Evolutionary conservation across 2,797 vertebrate species (phyloP).

Genomic region (Bovichtus diacanthus): DNA sequence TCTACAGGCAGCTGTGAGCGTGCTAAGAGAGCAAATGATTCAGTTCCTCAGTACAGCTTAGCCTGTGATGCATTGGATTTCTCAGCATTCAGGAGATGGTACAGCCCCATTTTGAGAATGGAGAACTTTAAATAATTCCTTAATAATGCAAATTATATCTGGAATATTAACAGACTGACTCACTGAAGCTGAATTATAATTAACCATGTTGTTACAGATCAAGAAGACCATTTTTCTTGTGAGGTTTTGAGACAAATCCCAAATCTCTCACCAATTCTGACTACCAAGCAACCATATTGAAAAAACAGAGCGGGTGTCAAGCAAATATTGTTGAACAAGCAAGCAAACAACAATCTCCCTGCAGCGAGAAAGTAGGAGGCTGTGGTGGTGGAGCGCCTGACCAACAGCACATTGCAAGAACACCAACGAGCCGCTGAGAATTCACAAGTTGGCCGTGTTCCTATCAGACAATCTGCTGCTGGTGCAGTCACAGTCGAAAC

Average conservation of each 20-base stretch:
- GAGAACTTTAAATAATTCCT: conserved; percentile 43
- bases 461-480: conserved; percentile 62
- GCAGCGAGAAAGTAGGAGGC: conserved; percentile 41
- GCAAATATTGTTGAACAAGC: conserved; percentile 44
- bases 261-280: conserved; percentile 6
- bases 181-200: conserved; percentile 26
- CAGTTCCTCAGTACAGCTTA: conserved; percentile 45
- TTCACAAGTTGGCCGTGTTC: conserved; percentile 68
- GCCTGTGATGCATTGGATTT: conserved; percentile 50
- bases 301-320: conserved; percentile 31
- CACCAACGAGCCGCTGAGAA: conserved; percentile 60
- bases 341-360: conserved; percentile 57
- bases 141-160: conserved; percentile 35
- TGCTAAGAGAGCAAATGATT: conserved; percentile 73
- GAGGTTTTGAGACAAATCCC: conserved; percentile 21
- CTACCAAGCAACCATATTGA: conserved; percentile 18
- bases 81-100: conserved; percentile 41
- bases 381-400: conserved; percentile 34
- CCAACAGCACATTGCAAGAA: conserved; percentile 55
- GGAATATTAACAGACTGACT: conserved; percentile 36
- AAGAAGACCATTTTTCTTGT: conserved; percentile 1
- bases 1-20: conserved; percentile 71
- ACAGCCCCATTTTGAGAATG: conserved; percentile 35
- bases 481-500: conserved; percentile 50
- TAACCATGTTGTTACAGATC: conserved; percentile 18